A percentile compares a stretch with the other conserved stretches of the same genome.
phyloP scores from a whole-genome alignment of 2,888 invertebrate species.

The Drosophila mercatorum region DNA sequence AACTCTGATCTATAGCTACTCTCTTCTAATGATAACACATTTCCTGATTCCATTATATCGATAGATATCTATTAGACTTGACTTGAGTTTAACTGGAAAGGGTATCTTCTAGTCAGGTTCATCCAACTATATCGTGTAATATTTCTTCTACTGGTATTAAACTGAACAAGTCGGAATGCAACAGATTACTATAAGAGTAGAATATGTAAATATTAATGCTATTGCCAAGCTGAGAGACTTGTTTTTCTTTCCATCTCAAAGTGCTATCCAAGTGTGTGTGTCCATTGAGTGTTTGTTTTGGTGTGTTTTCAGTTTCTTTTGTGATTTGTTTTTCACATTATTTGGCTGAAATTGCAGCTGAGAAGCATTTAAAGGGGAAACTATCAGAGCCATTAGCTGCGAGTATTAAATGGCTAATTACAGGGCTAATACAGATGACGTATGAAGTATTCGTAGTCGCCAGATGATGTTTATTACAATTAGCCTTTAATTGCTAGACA shows the following conservation, averaged over 20 bases:
- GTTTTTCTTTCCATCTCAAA: slow-evolving; percentile 14
- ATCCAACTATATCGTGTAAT: background rate
- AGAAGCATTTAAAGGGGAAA: slow-evolving; percentile 52
- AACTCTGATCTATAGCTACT: too few species aligned
- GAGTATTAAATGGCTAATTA: slow-evolving; percentile 55
- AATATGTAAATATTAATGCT: slow-evolving; percentile 42
- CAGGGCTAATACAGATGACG: slow-evolving; percentile 22
- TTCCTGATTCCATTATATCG: too few species aligned
- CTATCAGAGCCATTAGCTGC: slow-evolving; percentile 58
- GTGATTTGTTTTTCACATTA: slow-evolving; percentile 38
- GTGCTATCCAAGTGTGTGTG: background rate
- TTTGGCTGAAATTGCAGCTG: slow-evolving; percentile 57
- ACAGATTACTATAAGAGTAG: slow-evolving; percentile 6
- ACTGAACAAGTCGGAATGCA: slow-evolving; percentile 18
- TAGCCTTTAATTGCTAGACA: slow-evolving; percentile 18
- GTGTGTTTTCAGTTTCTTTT: slow-evolving; percentile 9
- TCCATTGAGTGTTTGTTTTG: background rate
- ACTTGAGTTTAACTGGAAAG: too few species aligned
- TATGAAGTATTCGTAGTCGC: background rate
- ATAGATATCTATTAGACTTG: too few species aligned
- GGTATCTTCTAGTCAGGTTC: background rate
- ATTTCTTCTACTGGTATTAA: slow-evolving; percentile 2
- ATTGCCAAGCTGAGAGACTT: slow-evolving; percentile 13
- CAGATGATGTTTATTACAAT: slow-evolving; percentile 21
- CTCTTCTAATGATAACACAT: too few species aligned